Evolutionary conservation across 2,888 invertebrate species (phyloP).

Genomic region (Eristalis tenax): DNA sequence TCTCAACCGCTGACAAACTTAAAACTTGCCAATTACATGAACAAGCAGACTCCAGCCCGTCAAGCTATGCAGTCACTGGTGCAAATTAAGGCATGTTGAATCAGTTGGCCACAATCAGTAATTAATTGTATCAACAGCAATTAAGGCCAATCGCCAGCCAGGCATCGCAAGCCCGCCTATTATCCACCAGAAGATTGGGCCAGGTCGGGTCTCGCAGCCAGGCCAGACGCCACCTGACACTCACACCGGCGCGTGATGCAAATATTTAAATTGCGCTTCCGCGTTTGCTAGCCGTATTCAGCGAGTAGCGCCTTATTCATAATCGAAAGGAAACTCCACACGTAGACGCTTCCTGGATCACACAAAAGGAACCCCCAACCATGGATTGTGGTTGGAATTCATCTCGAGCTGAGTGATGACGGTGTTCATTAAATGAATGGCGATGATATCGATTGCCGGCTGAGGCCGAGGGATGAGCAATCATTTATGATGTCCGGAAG

Average conservation of each 20-base stretch:
- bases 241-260: not conserved
- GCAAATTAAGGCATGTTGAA: not conserved
- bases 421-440: slow-evolving; percentile 34
- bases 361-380: slow-evolving; percentile 23
- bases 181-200: not conserved
- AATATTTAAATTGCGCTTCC: not conserved
- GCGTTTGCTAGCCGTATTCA: not conserved
- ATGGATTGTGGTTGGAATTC: slow-evolving; percentile 30
- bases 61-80: not conserved
- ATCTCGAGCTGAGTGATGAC: slow-evolving; percentile 27
- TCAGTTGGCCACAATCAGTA: not conserved
- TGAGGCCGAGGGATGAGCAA: slow-evolving; percentile 17
- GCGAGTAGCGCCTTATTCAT: not conserved
- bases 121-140: not conserved
- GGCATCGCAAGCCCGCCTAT: not conserved
- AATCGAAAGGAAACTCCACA: not conserved
- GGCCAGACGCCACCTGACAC: no score
- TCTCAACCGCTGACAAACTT: not conserved
- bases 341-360: not conserved
- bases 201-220: not conserved
- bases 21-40: not conserved
- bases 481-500: slow-evolving; percentile 13
- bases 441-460: slow-evolving; percentile 13
- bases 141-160: not conserved
- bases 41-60: not conserved